phyloP scores from a whole-genome alignment of 2,797 vertebrate genomes.

The Mionectes olivaceus region DNA sequence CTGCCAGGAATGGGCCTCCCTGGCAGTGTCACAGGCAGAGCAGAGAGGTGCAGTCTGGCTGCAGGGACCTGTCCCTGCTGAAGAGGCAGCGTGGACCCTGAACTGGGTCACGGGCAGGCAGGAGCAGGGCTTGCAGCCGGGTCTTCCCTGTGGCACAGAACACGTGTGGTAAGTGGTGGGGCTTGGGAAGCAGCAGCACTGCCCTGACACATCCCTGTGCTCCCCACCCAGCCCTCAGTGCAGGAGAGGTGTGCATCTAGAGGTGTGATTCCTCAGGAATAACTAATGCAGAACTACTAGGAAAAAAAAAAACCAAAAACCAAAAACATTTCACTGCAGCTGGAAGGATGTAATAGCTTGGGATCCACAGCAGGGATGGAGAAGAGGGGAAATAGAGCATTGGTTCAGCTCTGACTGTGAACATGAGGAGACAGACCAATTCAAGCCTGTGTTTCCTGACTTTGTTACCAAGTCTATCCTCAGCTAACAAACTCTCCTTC shows the following conservation, averaged over 20 bases:
- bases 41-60: background rate
- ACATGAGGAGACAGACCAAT: background rate
- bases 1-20: background rate
- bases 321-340: background rate
- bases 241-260: background rate
- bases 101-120: rapidly evolving
- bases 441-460: background rate
- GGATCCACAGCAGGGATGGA: background rate
- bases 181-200: background rate
- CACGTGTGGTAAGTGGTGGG: rapidly evolving
- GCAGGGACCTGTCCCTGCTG: background rate
- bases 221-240: background rate
- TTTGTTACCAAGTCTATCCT: background rate
- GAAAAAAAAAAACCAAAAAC: background rate
- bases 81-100: background rate
- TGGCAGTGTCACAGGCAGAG: background rate
- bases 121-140: background rate
- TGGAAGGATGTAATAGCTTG: background rate
- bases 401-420: background rate
- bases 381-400: background rate
- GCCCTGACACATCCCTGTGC: background rate
- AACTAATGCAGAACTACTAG: background rate
- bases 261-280: background rate
- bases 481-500: background rate
- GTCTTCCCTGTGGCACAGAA: background rate